Conservation (phyloP, 2,113 vertebrate species). For the Ictidomys tridecemlineatus region DNA sequence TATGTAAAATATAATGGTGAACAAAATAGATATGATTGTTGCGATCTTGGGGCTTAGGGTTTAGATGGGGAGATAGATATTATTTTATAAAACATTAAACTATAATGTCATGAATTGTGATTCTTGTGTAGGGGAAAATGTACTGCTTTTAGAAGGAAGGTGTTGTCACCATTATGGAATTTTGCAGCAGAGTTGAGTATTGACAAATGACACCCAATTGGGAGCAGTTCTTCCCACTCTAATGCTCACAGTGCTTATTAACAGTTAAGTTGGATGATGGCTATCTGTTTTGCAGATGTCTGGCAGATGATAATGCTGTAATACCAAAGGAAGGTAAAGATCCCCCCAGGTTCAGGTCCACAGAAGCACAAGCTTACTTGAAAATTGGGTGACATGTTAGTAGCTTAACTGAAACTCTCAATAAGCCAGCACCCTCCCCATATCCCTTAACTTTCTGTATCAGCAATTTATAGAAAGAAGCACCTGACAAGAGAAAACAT, state of each 20-base stretch:
- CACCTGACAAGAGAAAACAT: neutral
- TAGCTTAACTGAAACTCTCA: constrained; percentile 1
- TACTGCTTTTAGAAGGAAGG: neutral
- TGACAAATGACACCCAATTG: neutral
- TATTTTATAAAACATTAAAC: constrained; percentile 9
- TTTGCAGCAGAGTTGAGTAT: neutral
- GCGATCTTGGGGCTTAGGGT: neutral
- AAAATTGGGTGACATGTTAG: neutral
- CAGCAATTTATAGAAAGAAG: constrained; percentile 7
- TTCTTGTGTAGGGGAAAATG: constrained; percentile 2
- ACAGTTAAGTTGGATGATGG: neutral
- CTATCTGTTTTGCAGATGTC: constrained; percentile 28
- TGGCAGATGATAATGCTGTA: neutral
- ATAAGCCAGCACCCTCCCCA: neutral
- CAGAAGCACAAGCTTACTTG: neutral
- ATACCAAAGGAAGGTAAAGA: neutral
- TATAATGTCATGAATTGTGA: neutral
- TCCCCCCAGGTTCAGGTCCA: neutral
- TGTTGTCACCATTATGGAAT: neutral
- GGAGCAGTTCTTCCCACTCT: neutral
- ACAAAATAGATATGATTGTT: neutral
- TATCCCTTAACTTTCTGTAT: neutral
- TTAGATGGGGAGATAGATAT: neutral
- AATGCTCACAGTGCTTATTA: neutral
- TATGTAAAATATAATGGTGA: neutral